Percentiles rank a stretch among this genome's conserved stretches.
Evolutionary conservation across 2,888 invertebrate genomes (phyloP).

Genomic region (Cheilosia scutellata): DNA sequence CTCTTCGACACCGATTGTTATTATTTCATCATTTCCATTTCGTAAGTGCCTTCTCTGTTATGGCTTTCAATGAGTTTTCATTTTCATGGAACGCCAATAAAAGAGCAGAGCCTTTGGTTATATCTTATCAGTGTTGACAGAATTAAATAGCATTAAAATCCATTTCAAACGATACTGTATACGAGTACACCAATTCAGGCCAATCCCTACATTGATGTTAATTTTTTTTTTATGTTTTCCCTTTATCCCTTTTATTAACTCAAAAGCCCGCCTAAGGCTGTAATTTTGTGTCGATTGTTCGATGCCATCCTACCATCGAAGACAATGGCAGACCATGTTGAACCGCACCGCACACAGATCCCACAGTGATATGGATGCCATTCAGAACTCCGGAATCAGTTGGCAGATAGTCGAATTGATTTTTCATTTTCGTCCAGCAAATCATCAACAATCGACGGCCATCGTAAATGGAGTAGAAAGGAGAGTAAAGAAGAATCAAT

Average conservation of each 20-base stretch:
- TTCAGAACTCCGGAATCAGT: conserved; percentile 34
- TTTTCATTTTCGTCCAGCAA: conserved; percentile 49
- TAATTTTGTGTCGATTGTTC: conserved; percentile 68
- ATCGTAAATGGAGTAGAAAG: conserved; percentile 55
- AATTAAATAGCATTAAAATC: conserved; percentile 39
- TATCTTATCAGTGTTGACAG: conserved; percentile 22
- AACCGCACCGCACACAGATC: conserved; percentile 26
- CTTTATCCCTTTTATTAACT: conserved; percentile 38
- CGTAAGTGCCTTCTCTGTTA: background rate
- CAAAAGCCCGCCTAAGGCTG: conserved; percentile 58
- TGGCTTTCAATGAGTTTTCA: background rate
- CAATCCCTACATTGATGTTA: conserved; percentile 22
- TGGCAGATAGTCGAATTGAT: conserved; percentile 65
- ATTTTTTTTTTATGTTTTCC: background rate
- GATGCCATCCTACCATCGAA: conserved; percentile 47
- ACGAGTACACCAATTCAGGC: conserved; percentile 2
- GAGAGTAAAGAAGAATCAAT: conserved; percentile 43
- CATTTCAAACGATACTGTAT: conserved; percentile 26
- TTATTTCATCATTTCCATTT: no score
- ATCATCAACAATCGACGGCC: conserved; percentile 46
- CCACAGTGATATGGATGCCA: conserved; percentile 18
- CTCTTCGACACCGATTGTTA: no score
- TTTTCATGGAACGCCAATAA: background rate
- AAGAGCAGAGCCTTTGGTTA: conserved; percentile 1
- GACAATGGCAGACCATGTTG: conserved; percentile 26